Conservation (phyloP, 2,888 invertebrate genomes). For the Latrodectus elegans region DNA sequence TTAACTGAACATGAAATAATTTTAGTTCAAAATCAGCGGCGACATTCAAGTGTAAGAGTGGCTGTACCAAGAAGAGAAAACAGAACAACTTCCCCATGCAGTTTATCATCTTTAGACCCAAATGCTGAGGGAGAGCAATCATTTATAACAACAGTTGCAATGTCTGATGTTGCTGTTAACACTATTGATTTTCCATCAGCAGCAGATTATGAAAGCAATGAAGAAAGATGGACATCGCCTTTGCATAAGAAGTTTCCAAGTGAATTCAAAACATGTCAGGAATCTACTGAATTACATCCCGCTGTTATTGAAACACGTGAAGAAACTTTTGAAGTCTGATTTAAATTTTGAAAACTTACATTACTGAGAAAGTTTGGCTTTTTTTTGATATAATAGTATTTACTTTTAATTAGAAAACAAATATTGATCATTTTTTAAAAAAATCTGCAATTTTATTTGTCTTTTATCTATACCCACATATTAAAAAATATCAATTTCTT, state of each 20-base stretch:
- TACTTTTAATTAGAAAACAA: background rate
- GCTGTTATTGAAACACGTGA: conserved; percentile 14
- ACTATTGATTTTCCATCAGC: conserved; percentile 59
- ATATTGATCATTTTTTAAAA: background rate
- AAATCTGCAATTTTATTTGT: background rate
- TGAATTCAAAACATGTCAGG: background rate
- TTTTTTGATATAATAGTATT: background rate
- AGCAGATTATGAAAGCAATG: conserved; percentile 64
- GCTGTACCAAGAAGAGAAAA: conserved; percentile 46
- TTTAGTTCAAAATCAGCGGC: conserved; percentile 45
- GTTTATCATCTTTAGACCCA: conserved; percentile 54
- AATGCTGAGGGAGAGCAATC: conserved; percentile 45
- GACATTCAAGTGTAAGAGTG: conserved; percentile 38
- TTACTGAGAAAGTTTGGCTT: background rate
- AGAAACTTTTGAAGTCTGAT: conserved; percentile 58
- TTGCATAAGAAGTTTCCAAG: conserved; percentile 30
- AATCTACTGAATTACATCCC: background rate
- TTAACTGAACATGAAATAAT: conserved; percentile 47
- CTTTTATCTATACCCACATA: too few species aligned
- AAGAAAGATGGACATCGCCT: conserved; percentile 52
- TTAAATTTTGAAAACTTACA: conserved; percentile 46
- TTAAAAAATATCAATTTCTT: too few species aligned
- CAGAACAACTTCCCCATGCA: conserved; percentile 56
- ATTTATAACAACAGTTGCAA: conserved; percentile 27
- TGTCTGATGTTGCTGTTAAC: conserved; percentile 59